Evolutionary conservation across 2,888 invertebrate species (phyloP), one percentile per base, ranked within the genome.

Genomic region (Neuroscelio doddi): DNA sequence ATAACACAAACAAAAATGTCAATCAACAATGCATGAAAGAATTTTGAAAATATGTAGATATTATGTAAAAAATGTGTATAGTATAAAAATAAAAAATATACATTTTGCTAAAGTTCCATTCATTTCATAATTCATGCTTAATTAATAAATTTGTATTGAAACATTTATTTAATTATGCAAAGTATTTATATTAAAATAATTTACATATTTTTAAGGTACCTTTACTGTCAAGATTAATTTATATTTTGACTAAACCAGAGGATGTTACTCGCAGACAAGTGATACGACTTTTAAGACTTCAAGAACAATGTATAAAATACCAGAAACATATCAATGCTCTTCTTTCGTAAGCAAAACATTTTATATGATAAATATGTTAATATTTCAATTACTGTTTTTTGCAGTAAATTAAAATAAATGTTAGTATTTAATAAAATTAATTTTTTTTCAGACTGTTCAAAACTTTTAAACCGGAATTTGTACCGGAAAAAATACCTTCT

Each of bases 381-480:
- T 21, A 44, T 17, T 9, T 4, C n/a, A 27, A 46, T 12, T 29
- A 14, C 15, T 15, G 10, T 34, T 34, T 21, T 2, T 46, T 30
- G 8, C 5, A 15, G 1, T 21, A 7, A 9, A 38, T 2, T 26
- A 12, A 26, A 12, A 12, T 41, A 5, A 21, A 21, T 21, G 21
- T 21, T 21, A 21, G 5, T 21, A 21, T 21, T 3, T 21, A 21
- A 21, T 3, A 21, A 5, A 5, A 3, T 3, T 21, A 5, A 21
- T 21, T 21, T 30, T 10, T 9, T 42, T 27, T 49, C 41, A 81
- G 81, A 36, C 68, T 84, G 38, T 84, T 80, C 53, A 84, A 84
- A 56, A 82, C 83, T 0, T 84, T 82, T 50, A 84, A 81, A 44
- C 84, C 84, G 8, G 82, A 83, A 62, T 67, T 80, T 30, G 84